Percentiles rank a stretch among this genome's conserved stretches.
Evolutionary conservation across 2,888 invertebrate genomes (phyloP).

Genomic region (Rhopalosiphum nymphaeae): DNA sequence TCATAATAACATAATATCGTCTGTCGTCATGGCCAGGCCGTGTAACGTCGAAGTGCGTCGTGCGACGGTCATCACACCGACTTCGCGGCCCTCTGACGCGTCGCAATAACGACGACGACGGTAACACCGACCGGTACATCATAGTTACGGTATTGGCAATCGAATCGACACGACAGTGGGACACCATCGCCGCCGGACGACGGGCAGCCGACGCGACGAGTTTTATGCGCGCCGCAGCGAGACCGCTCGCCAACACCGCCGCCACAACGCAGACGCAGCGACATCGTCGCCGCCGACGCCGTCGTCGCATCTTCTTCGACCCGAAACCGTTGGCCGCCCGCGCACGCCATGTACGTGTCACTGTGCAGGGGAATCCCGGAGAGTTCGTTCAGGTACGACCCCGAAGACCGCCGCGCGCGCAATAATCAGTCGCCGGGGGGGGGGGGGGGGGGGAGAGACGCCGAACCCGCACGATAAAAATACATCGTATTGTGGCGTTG

Average conservation of each 20-base stretch:
- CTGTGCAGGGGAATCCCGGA: conserved; percentile 57
- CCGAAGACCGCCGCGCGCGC: background rate
- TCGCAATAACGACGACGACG: conserved; percentile 9
- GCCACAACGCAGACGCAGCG: conserved; percentile 1
- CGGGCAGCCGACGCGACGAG: background rate
- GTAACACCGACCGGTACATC: background rate
- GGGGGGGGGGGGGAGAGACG: background rate
- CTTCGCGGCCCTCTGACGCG: background rate
- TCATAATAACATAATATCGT: background rate
- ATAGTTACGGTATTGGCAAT: background rate
- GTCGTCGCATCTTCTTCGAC: background rate
- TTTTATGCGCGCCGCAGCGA: background rate
- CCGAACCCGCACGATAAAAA: background rate
- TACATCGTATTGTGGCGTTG: background rate
- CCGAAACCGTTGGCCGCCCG: background rate
- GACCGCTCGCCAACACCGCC: background rate
- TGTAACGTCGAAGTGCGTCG: background rate
- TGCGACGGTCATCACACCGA: background rate
- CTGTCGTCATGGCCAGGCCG: background rate
- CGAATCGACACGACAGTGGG: background rate
- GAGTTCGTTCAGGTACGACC: conserved; percentile 60
- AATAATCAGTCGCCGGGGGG: background rate
- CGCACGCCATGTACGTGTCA: conserved; percentile 24
- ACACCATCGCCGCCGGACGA: background rate
- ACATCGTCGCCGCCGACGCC: background rate